Conservation (phyloP, 2,797 vertebrate species). For the Muscicapa comitata region DNA sequence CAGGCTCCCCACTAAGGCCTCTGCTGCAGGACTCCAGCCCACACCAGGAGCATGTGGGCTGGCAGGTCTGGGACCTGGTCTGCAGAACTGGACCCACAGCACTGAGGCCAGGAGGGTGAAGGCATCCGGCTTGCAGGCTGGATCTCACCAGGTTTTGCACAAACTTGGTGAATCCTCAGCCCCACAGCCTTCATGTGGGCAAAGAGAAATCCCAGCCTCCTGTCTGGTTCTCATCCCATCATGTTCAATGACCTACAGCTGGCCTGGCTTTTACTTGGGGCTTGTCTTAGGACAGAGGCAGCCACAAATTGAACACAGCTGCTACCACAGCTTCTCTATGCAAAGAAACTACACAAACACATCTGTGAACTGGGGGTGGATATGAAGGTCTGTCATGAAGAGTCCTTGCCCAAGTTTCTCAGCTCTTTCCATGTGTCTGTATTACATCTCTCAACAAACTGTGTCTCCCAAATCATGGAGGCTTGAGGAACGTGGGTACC, state of each 20-base stretch:
- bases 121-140: rapidly evolving
- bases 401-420: not conserved
- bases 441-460: not conserved
- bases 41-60: not conserved
- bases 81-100: not conserved
- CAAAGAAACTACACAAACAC: not conserved
- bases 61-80: not conserved
- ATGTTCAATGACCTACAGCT: not conserved
- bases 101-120: not conserved
- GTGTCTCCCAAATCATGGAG: not conserved
- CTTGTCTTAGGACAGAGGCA: not conserved
- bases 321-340: not conserved
- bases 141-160: not conserved
- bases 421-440: not conserved
- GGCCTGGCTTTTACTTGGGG: not conserved
- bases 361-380: not conserved
- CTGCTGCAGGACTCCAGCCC: not conserved
- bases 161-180: not conserved
- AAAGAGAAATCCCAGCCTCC: not conserved
- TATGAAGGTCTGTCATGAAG: not conserved
- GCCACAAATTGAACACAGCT: not conserved
- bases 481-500: not conserved
- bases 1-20: not conserved
- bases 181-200: not conserved
- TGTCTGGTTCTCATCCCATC: not conserved